Evolutionary conservation across 1,140 invertebrate species (phyloP), one percentile per base, ranked within the genome.

Genomic region (Reticulitermes speratus): DNA sequence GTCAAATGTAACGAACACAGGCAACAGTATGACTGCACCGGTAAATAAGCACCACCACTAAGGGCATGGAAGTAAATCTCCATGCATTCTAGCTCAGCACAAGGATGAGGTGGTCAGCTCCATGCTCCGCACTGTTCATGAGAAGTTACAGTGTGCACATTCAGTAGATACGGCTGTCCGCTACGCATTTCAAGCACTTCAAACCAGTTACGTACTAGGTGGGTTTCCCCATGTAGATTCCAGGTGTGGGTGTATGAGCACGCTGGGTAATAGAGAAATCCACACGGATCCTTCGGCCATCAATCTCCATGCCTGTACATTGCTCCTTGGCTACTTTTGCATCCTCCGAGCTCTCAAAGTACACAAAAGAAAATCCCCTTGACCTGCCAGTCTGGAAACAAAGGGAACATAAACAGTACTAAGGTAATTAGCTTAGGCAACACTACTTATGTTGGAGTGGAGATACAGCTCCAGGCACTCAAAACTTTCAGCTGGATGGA

Each of bases 221-320:
- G 0, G 97, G 96, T 92, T 97, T 97, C 81, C 98, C 98, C 95
- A 99, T 98, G 89, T 99, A 99, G 88, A 99, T 96, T 84, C 98
- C 98, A 59, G 98, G 98, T 25, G 98, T 99, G 16, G 98, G 98
- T 6, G 98, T 99, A 90, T 99, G 98, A 38, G 98, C 97, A 87
- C 98, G 93, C 91, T 99, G 95, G n/a, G 98, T 99, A 83, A 99
- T 98, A 0, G 98, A 99, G 92, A 95, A 99, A 91, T 99, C 98
- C 30, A 99, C 98, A 88, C 98, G 92, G 88, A 99, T 99, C 89
- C 95, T 94, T 81, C 97, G 93, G 0, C 97, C 97, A 92, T 99
- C 98, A 81, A 99, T 96, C 91, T 98, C 97, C 93, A 98, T 96
- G 82, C 98, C 98, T 87, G 95, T 95, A 88, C 97, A 98, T 88